Evolutionary conservation across 2,797 vertebrate species (phyloP), one percentile per base, ranked within the genome.

Genomic region (Thalassophryne amazonica): DNA sequence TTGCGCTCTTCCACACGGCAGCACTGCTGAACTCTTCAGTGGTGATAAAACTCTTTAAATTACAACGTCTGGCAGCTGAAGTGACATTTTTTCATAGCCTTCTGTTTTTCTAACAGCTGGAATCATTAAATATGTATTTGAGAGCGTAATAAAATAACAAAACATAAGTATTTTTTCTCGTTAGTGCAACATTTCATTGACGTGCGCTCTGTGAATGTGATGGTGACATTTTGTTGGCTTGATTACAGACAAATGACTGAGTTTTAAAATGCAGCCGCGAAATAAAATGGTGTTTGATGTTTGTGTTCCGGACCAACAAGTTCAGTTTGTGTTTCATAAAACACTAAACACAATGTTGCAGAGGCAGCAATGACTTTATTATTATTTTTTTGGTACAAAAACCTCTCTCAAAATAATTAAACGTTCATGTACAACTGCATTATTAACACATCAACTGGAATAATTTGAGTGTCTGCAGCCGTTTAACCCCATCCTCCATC

Each of bases 131-230:
- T 34, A 36, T n/a, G 18, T 9, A 50, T 32, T 12, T 4, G 18
- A 17, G 21, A 14, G 21, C 28, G 52, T 53, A 37, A 57, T 23
- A 69, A 65, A 53, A 35, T 11, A 30, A 30, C 34, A 59, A 30
- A 20, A 60, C 19, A 33, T 8, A 20, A 21, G 16, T 42, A 41
- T 47, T 47, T 35, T 43, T 11, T 11, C 9, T 22, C 0, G 15
- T 22, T 2, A 8, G 38, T 3, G 12, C 5, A 57, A 36, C 53
- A 47, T 47, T 54, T 53, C 2, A 2, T 43, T 67, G 45, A 67
- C 36, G 29, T 1, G 5, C n/a, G 15, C 6, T 22, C 23, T 59
- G 23, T 37, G 38, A 54, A 31, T 35, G 20, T 22, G 34, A 11
- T 28, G 9, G 3, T 17, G 32, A 0, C 34, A 33, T 54, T n/a